A percentile compares a stretch with the other conserved stretches of the same genome.
phyloP scores from a whole-genome alignment of 2,888 invertebrate genomes.

The Trichopoda pennipes region DNA sequence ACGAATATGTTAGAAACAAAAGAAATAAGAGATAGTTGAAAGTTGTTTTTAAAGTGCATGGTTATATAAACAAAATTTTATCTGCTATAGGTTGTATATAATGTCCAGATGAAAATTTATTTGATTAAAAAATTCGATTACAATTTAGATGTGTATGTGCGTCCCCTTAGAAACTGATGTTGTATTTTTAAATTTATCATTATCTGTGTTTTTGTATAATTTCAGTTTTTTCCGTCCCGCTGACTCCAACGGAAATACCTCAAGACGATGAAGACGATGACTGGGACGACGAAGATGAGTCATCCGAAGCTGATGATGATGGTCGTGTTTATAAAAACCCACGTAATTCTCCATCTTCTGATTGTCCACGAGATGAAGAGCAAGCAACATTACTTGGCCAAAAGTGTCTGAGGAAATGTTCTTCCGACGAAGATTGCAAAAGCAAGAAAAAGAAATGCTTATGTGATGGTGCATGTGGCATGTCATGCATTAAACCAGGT shows the following conservation, averaged over 20 bases:
- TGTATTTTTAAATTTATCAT: background rate
- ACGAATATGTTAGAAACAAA: too few relatives aligned
- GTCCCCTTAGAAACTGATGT: too few relatives aligned
- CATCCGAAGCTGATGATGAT: conserved; percentile 87
- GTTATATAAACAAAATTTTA: too few relatives aligned
- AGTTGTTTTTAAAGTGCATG: too few relatives aligned
- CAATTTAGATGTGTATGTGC: too few relatives aligned
- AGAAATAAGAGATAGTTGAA: too few relatives aligned
- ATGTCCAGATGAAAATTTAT: too few relatives aligned
- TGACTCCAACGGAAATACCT: conserved; percentile 74
- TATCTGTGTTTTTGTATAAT: background rate
- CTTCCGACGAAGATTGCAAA: conserved; percentile 96
- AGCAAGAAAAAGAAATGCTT: conserved; percentile 97
- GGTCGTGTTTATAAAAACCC: conserved; percentile 93
- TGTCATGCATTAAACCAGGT: conserved; percentile 99
- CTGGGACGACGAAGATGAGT: conserved; percentile 81
- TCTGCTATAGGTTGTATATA: too few relatives aligned
- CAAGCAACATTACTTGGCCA: conserved; percentile 91
- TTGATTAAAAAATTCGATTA: too few relatives aligned
- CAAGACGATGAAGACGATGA: conserved; percentile 78
- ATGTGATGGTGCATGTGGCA: conserved; percentile 97
- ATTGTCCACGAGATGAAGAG: conserved; percentile 92
- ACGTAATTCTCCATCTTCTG: conserved; percentile 91
- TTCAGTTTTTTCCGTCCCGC: conserved; percentile 74
- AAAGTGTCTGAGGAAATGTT: conserved; percentile 95